Evolutionary conservation across 2,113 vertebrate species (phyloP).

Genomic region (Oncorhynchus nerka): DNA sequence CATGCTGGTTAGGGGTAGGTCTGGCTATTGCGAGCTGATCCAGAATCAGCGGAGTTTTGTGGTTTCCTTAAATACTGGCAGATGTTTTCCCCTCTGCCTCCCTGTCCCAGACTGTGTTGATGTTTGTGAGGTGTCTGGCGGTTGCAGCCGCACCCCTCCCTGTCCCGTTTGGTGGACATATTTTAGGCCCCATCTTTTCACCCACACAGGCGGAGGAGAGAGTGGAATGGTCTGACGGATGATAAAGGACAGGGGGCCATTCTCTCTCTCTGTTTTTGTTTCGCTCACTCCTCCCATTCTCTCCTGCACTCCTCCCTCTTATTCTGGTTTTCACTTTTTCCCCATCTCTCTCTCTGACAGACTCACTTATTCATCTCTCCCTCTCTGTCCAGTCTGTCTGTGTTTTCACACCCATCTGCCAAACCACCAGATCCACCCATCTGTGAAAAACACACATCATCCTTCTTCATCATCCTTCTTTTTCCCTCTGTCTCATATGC

Average conservation of each 20-base stretch:
- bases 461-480: slow-evolving; percentile 14
- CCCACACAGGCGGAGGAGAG: slow-evolving; percentile 7
- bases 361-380: slow-evolving; percentile 1
- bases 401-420: slow-evolving; percentile 35
- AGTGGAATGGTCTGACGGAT: neutral
- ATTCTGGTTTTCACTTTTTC: neutral
- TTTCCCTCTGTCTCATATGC: neutral
- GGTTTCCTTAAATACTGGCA: slow-evolving; percentile 40
- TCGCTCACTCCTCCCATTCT: neutral
- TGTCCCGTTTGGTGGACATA: neutral
- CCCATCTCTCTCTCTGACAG: neutral
- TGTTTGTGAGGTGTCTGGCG: slow-evolving; percentile 31
- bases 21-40: neutral
- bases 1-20: slow-evolving; percentile 5
- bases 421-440: slow-evolving; percentile 42
- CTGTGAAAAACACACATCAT: slow-evolving; percentile 14
- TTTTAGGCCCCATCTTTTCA: neutral
- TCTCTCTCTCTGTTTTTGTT: neutral
- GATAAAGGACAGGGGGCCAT: neutral
- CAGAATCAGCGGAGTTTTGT: slow-evolving; percentile 38
- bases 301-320: neutral
- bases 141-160: slow-evolving; percentile 16
- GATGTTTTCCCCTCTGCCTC: slow-evolving; percentile 33
- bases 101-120: slow-evolving; percentile 1
- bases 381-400: neutral